phyloP scores from a whole-genome alignment of 2,888 invertebrate genomes.

The Oeneis ivallda region DNA sequence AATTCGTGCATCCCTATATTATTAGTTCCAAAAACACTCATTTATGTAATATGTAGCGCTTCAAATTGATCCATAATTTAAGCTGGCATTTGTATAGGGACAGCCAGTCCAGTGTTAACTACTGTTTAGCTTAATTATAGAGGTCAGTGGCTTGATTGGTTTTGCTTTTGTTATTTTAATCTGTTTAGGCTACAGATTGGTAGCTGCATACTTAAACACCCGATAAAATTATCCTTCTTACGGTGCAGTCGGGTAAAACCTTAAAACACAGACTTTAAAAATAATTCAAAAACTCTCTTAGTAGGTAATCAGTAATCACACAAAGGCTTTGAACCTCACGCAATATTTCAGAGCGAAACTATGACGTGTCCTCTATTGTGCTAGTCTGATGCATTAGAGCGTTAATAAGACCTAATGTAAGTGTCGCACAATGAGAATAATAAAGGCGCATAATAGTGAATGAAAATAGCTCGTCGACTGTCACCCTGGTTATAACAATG shows the following conservation, averaged over 20 bases:
- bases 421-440: constrained; percentile 73
- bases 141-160: too few relatives aligned
- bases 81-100: too few relatives aligned
- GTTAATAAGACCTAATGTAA: constrained; percentile 58
- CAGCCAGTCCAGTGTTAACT: too few relatives aligned
- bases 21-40: too few relatives aligned
- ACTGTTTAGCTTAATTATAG: too few relatives aligned
- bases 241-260: neutral
- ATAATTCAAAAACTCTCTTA: constrained; percentile 13
- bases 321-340: constrained; percentile 14
- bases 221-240: too few relatives aligned
- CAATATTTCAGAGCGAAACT: constrained; percentile 20
- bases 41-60: too few relatives aligned
- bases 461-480: constrained; percentile 76
- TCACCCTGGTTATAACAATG: constrained; percentile 70
- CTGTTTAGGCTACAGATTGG: too few relatives aligned
- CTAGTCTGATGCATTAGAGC: constrained; percentile 46
- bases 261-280: neutral
- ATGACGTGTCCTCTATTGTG: constrained; percentile 28
- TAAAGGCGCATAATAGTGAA: constrained; percentile 72
- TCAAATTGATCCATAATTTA: too few relatives aligned
- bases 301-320: neutral
- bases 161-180: too few relatives aligned
- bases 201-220: too few relatives aligned
- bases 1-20: too few relatives aligned